phyloP scores from a whole-genome alignment of 1,140 invertebrate genomes.

The Anadara kagoshimensis region DNA sequence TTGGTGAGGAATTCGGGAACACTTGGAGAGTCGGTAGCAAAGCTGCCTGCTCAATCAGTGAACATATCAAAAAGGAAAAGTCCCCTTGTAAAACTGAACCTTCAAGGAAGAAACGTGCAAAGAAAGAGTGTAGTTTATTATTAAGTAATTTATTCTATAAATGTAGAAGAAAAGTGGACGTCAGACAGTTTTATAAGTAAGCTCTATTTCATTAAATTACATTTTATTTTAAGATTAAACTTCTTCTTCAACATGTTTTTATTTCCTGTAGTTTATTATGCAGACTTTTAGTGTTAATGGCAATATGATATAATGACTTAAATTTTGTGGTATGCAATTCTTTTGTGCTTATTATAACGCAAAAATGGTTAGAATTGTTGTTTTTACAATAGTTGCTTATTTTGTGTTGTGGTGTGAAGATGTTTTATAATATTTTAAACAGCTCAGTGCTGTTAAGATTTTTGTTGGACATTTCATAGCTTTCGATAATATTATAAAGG shows the following conservation, averaged over 20 bases:
- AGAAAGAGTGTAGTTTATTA: conserved; percentile 63
- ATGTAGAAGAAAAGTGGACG: conserved; percentile 59
- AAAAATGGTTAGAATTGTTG: too few relatives aligned
- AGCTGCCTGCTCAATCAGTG: conserved; percentile 79
- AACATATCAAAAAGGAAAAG: conserved; percentile 41
- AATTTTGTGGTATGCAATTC: too few relatives aligned
- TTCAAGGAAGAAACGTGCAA: conserved; percentile 47
- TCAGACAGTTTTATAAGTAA: conserved; percentile 67
- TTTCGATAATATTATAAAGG: too few relatives aligned
- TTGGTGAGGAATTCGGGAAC: conserved; percentile 84
- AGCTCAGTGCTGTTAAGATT: too few relatives aligned
- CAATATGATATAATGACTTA: not conserved
- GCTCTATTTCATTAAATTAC: not conserved
- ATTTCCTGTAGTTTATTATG: not conserved
- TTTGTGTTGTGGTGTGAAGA: too few relatives aligned
- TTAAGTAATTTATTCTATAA: conserved; percentile 59
- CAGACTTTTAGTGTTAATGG: not conserved
- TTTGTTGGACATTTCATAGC: too few relatives aligned
- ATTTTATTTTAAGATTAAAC: not conserved
- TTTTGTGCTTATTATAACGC: too few relatives aligned
- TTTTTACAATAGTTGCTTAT: too few relatives aligned
- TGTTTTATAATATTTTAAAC: too few relatives aligned
- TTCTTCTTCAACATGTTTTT: conserved; percentile 6
- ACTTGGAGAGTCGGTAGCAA: conserved; percentile 90
- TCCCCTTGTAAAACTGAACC: conserved; percentile 59